Percentiles rank a stretch among this genome's conserved stretches.
Conservation (phyloP, 2,113 vertebrate genomes). For the Gadus chalcogrammus region DNA sequence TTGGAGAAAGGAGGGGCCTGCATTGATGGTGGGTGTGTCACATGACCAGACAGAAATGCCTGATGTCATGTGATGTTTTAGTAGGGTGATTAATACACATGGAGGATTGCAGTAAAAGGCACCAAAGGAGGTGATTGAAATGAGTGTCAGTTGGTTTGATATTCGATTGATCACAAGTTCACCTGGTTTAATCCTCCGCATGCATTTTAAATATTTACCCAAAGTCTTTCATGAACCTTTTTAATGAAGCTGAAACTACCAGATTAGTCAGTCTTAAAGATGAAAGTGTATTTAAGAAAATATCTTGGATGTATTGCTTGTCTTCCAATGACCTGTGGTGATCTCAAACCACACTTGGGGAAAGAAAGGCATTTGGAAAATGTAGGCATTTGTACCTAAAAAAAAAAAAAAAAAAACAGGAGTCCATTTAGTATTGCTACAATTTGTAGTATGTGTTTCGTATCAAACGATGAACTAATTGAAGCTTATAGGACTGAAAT, state of each 20-base stretch:
- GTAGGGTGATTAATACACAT: constrained; percentile 69
- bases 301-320: neutral
- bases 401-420: too few species aligned
- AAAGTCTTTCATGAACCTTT: neutral
- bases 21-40: constrained; percentile 71
- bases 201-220: constrained; percentile 1
- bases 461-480: too few species aligned
- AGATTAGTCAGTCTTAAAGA: neutral
- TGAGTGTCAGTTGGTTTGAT: constrained; percentile 8
- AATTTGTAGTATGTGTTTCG: too few species aligned
- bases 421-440: too few species aligned
- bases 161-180: constrained; percentile 26
- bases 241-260: neutral
- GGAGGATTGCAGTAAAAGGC: constrained; percentile 63
- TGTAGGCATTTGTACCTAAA: too few species aligned
- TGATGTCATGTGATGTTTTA: constrained; percentile 78
- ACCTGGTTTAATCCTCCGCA: constrained; percentile 23
- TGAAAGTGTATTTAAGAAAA: neutral
- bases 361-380: neutral
- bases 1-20: constrained; percentile 69
- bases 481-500: too few species aligned
- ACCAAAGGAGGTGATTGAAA: constrained; percentile 34
- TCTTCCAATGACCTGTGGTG: neutral
- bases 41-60: constrained; percentile 79
- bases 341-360: neutral